Evolutionary conservation across 2,797 vertebrate genomes (phyloP), one percentile per base, ranked within the genome.

Genomic region (Fratercula arctica): DNA sequence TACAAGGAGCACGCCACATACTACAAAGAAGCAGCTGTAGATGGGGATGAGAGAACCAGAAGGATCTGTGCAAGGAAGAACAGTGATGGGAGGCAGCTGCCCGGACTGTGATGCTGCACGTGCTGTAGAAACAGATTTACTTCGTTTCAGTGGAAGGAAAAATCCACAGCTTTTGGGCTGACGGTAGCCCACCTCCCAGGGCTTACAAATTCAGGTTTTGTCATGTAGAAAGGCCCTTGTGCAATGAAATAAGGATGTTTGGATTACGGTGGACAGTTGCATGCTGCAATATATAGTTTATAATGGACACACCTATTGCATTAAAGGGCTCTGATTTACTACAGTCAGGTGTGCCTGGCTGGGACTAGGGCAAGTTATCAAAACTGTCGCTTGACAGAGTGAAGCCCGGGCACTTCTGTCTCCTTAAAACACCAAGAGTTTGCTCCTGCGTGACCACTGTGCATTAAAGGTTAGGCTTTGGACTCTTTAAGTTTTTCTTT

Each of bases 61-160:
- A 70, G 68, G 16, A 66, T 28, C 25, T 61, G n/a, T 14, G 21
- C 11, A 7, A 14, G 48, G n/a, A 59, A 69, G 67, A 37, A 15
- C 10, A 39, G 60, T 1, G 67, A 14, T 20, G 56, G 89, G 33
- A 87, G 33, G 15, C 21, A 51, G 29, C 63, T 48, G 79, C 56
- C 59, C 2, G 13, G 60, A 6, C 43, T 17, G 64, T 2, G 43
- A 19, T 8, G 45, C 66, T 16, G 9, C 10, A 1, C 9, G 0
- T 3, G 24, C 37, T 9, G 5, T 28, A 39, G 33, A 16, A 70
- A 37, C 6, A 29, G 39, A 31, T 45, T 35, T 10, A 45, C 11
- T 39, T 33, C 1, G 1, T 46, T 53, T 31, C 29, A 16, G 23
- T 1, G 5, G 57, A 46, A 73, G 45, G 43, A 37, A 18, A 37